Conservation (phyloP, 2,888 invertebrate genomes). For the Carpatolechia fugitivella region DNA sequence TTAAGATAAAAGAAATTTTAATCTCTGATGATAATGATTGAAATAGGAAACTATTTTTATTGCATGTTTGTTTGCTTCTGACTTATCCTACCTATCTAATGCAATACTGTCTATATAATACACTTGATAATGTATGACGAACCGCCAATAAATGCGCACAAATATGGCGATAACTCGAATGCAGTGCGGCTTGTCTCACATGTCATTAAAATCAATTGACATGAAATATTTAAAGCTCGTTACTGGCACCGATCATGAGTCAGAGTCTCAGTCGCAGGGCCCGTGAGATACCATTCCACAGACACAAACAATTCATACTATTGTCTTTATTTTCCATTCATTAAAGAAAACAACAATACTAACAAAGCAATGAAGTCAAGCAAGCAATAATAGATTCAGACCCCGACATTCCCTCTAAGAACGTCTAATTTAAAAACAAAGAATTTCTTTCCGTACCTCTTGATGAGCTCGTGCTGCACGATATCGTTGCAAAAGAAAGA, state of each 20-base stretch:
- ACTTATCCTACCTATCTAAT: neutral
- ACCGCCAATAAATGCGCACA: conserved; percentile 18
- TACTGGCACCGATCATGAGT: neutral
- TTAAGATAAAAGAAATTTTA: too few species aligned
- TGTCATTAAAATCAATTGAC: conserved; percentile 13
- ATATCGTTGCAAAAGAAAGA: conserved; percentile 24
- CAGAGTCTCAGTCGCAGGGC: neutral
- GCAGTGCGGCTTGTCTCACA: conserved; percentile 23
- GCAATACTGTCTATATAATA: too few species aligned
- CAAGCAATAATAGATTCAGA: neutral
- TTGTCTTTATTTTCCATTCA: conserved; percentile 6
- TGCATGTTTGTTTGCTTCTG: neutral
- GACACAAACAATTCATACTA: neutral
- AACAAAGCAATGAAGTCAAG: neutral
- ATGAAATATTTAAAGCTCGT: conserved; percentile 9
- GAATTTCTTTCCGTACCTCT: conserved; percentile 11
- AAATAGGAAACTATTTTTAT: too few species aligned
- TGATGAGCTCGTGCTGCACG: conserved; percentile 23
- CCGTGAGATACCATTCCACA: conserved; percentile 2
- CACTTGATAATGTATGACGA: conserved; percentile 14
- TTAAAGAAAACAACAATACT: conserved; percentile 6
- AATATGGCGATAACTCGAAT: conserved; percentile 27
- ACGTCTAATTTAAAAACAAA: conserved; percentile 19
- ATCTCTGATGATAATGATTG: too few species aligned
- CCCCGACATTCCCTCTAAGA: neutral